Conservation (phyloP, 1,140 invertebrate genomes). For the Dolichoris vasculosae region DNA sequence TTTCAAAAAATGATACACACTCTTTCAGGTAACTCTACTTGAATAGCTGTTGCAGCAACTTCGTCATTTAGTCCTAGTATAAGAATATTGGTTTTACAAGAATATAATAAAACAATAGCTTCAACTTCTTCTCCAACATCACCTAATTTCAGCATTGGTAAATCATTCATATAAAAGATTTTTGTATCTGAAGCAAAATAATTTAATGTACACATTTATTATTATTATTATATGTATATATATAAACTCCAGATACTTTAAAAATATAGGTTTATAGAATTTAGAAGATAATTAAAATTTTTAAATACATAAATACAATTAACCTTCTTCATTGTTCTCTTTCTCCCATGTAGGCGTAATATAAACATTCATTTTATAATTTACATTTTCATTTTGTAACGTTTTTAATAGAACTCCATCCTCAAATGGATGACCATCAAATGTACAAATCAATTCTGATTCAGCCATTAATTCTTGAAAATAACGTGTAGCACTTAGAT, state of each 20-base stretch:
- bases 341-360: conserved; percentile 61
- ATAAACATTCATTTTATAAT: conserved; percentile 59
- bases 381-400: conserved; percentile 57
- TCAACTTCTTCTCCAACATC: conserved; percentile 58
- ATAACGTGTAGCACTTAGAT: conserved; percentile 59
- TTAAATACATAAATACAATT: conserved; percentile 27
- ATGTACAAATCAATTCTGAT: conserved; percentile 59
- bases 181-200: conserved; percentile 56
- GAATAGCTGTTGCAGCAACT: conserved; percentile 19
- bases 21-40: conserved; percentile 15
- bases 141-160: conserved; percentile 60
- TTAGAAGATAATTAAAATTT: conserved; percentile 18
- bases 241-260: too few relatives aligned
- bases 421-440: conserved; percentile 51
- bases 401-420: conserved; percentile 63
- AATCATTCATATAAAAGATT: conserved; percentile 54
- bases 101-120: conserved; percentile 45
- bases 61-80: conserved; percentile 43
- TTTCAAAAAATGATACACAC: conserved; percentile 34
- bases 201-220: background rate
- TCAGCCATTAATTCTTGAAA: conserved; percentile 55
- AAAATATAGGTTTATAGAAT: background rate
- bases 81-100: conserved; percentile 1
- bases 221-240: background rate
- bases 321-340: conserved; percentile 52